Evolutionary conservation across 2,113 vertebrate species (phyloP).

Genomic region (Protobothrops flavoviridis): DNA sequence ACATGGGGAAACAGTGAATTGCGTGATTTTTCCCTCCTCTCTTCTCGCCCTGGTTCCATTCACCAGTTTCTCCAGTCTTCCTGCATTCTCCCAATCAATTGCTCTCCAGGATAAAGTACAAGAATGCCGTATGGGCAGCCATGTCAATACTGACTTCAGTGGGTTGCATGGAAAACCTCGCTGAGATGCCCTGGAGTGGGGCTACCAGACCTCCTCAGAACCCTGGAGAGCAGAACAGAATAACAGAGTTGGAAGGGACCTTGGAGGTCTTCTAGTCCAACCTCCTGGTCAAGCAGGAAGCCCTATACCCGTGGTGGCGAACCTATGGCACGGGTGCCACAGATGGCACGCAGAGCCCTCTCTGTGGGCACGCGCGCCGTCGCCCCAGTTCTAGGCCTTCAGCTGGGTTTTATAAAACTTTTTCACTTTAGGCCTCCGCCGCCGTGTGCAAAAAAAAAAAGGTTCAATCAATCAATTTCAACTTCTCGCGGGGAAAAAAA

Average conservation of each 20-base stretch:
- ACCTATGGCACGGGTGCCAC: too few relatives aligned
- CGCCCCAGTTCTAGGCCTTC: too few relatives aligned
- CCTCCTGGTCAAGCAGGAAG: background rate
- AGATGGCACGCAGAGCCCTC: too few relatives aligned
- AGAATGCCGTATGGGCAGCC: background rate
- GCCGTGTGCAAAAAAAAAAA: too few relatives aligned
- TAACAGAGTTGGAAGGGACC: background rate
- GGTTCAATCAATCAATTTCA: too few relatives aligned
- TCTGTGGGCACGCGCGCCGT: too few relatives aligned
- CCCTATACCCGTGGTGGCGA: background rate
- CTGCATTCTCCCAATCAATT: background rate
- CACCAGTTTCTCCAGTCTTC: background rate
- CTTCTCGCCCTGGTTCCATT: background rate
- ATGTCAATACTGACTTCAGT: background rate
- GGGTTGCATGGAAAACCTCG: background rate
- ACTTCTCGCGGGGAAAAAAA: too few relatives aligned
- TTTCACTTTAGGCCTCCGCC: too few relatives aligned
- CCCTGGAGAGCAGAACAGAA: background rate
- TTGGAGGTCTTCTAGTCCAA: background rate
- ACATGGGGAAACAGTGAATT: background rate
- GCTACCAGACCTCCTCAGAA: background rate
- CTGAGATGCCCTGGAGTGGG: background rate
- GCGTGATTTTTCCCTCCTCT: background rate
- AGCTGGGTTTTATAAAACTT: too few relatives aligned
- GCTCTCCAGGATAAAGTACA: background rate